Base-by-base conservation (phyloP, 92 coral and sea anemone species). In the Muricea muricata region DNA sequence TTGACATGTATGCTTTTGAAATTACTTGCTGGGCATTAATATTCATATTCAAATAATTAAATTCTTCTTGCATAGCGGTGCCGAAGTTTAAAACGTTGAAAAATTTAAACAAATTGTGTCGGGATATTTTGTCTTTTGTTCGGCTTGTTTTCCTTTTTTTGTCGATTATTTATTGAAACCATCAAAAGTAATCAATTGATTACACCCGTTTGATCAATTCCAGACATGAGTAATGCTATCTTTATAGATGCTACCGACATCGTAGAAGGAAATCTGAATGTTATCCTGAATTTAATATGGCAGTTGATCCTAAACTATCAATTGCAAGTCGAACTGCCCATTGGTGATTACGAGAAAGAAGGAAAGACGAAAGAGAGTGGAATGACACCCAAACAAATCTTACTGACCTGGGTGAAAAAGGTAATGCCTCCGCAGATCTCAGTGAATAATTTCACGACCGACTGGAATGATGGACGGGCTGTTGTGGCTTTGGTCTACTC, bases 291-390 rank as follows among this genome's bases (percentile, higher is more conserved):
- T 73, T 90, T 97, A 68, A 85, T 97, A 92, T 97, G 99, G 99
- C 93, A 98, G 13, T 84, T 97, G 31, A 97, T 97, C 82, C 78
- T 97, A 65, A 97, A 97, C 81, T 97, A 97, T 76, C n/a, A n/a
- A n/a, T n/a, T n/a, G n/a, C 99, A 97, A 77, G 94, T 97, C 94
- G 92, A 97, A 33, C 93, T 93, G 99, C 99, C 99, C 0, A 78
- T 78, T 70, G 83, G 83, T 24, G 83, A 78, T 18, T 97, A 93
- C 76, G 92, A 92, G 73, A 94, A 70, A 1, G 92, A 73, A 15
- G 93, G 93, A 78, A 47, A 42, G 8, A 58, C 39, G 52, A 57
- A 78, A 42, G 65, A 57, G 42, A 26, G 63, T 25, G 83, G 83
- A 5, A 94, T 97, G 98, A 97, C 99, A 1, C 99, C 99, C 42